These are phyloP conservation scores for Periophthalmus modestus DNA, from an alignment of 2,113 vertebrate species.

Conservation along the genomic window DNA sequence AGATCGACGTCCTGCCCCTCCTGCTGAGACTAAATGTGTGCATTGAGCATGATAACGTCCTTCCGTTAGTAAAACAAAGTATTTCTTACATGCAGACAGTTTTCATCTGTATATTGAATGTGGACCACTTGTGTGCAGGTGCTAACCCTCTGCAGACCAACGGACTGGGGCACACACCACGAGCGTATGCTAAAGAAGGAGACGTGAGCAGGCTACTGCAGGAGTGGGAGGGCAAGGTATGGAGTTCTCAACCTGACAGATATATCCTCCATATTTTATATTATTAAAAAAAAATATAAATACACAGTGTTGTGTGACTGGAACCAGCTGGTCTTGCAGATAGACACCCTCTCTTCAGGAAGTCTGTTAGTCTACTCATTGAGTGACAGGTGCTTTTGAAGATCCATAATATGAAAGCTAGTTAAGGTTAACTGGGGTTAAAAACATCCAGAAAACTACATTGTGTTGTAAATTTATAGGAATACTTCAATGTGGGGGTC, in stretches of 20 bases:
- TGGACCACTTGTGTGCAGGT: constrained; percentile 75
- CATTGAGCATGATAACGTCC: neutral
- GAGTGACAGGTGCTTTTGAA: constrained; percentile 65
- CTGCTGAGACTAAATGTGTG: constrained; percentile 36
- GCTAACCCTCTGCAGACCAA: constrained; percentile 90
- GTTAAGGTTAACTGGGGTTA: constrained; percentile 66
- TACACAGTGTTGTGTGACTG: constrained; percentile 17
- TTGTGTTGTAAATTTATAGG: neutral
- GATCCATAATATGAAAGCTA: constrained; percentile 44
- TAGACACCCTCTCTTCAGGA: constrained; percentile 48
- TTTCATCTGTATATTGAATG: constrained; percentile 1
- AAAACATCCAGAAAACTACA: constrained; percentile 28
- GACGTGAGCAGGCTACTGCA: constrained; percentile 83
- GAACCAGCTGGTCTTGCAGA: constrained; percentile 35
- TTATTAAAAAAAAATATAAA: constrained; percentile 9
- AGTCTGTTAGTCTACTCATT: constrained; percentile 35
- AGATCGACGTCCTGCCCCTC: constrained; percentile 36
- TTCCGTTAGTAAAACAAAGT: neutral
- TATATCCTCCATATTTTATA: neutral
- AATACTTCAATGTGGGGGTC: neutral
- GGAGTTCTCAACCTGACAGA: neutral
- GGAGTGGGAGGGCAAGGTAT: constrained; percentile 85
- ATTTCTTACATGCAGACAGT: neutral
- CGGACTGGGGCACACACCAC: constrained; percentile 86
- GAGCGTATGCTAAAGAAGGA: constrained; percentile 90